A percentile compares a stretch with the other conserved stretches of the same genome.
Evolutionary conservation across 1,140 invertebrate genomes (phyloP).

Genomic region (Limonius californicus): DNA sequence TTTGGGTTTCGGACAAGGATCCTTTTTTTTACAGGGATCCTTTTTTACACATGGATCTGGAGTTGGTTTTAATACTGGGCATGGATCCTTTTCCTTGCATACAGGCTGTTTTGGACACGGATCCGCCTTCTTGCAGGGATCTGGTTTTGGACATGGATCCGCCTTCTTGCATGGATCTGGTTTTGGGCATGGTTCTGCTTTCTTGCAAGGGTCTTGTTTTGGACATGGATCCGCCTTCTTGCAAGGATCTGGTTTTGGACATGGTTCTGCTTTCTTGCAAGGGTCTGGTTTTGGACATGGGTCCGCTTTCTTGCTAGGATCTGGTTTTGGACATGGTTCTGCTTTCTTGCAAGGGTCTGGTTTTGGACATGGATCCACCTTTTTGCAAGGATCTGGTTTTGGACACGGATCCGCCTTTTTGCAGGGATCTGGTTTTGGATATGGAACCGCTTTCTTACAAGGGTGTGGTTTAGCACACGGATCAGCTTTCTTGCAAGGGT

Average conservation of each 20-base stretch:
- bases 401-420: slow-evolving; percentile 13
- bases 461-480: background rate
- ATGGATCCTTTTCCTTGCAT: no score
- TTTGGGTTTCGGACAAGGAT: slow-evolving; percentile 3
- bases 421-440: slow-evolving; percentile 13
- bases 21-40: slow-evolving; percentile 14
- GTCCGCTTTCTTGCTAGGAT: background rate
- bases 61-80: background rate
- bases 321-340: slow-evolving; percentile 19
- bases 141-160: slow-evolving; percentile 16
- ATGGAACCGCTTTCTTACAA: background rate
- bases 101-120: no score
- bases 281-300: no score
- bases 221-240: no score
- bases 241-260: slow-evolving; percentile 3
- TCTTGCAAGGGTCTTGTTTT: no score
- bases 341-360: slow-evolving; percentile 18
- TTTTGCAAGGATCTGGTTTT: slow-evolving; percentile 19
- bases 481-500: background rate
- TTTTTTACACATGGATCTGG: slow-evolving; percentile 15
- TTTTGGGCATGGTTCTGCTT: no score
- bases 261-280: no score
- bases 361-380: slow-evolving; percentile 5
- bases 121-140: slow-evolving; percentile 16
- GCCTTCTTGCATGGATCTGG: background rate